Percentiles rank a stretch among this genome's conserved stretches.
Conservation (phyloP, 2,797 vertebrate species). For the Alexandromys oeconomus region DNA sequence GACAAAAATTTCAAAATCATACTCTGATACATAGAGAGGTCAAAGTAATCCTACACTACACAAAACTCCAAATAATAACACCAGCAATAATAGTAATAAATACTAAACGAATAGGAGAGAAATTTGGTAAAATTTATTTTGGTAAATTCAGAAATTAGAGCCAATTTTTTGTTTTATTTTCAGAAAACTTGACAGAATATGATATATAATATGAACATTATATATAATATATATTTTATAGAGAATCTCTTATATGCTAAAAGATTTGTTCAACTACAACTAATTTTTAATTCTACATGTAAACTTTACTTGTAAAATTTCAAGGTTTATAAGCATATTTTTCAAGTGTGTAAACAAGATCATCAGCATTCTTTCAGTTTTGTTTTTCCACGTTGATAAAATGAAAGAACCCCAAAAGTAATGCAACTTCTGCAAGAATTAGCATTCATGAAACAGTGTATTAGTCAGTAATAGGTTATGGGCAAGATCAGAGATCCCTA, state of each 20-base stretch:
- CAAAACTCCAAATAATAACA: not conserved
- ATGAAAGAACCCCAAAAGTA: not conserved
- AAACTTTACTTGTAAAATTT: not conserved
- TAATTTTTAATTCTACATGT: not conserved
- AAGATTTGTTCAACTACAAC: not conserved
- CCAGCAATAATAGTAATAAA: not conserved
- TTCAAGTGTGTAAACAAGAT: not conserved
- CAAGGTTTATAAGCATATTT: not conserved
- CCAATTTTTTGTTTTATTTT: not conserved
- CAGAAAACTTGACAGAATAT: not conserved
- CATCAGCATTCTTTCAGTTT: not conserved
- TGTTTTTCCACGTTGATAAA: not conserved
- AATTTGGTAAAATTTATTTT: not conserved
- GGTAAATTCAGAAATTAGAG: not conserved
- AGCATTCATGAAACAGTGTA: not conserved
- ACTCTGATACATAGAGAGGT: fast-evolving
- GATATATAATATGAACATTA: not conserved
- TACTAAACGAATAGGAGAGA: not conserved
- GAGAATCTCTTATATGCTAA: not conserved
- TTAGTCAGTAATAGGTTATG: not conserved
- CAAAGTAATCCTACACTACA: not conserved
- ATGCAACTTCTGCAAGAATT: not conserved
- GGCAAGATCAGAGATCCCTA: not conserved
- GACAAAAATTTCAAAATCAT: not conserved
- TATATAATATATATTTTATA: not conserved